Evolutionary conservation across 2,888 invertebrate species (phyloP).

Genomic region (Isoperla grammatica): DNA sequence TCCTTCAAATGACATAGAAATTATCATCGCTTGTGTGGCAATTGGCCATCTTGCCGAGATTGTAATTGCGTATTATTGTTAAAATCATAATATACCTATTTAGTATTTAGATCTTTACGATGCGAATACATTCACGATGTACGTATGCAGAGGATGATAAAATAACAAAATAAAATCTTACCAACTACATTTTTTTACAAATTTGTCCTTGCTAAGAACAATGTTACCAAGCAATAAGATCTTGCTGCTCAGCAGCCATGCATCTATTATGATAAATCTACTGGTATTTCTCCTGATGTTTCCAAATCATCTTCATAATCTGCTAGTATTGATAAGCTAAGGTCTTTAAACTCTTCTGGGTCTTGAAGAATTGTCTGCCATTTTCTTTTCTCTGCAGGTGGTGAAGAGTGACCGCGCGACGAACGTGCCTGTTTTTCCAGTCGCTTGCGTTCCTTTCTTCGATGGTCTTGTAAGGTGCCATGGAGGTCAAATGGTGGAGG

Average conservation of each 20-base stretch:
- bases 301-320: slow-evolving; percentile 16
- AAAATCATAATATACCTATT: too few relatives aligned
- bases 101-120: too few relatives aligned
- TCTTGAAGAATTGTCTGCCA: slow-evolving; percentile 12
- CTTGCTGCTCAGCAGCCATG: background rate
- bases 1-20: too few relatives aligned
- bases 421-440: slow-evolving; percentile 38
- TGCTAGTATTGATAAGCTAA: slow-evolving; percentile 1
- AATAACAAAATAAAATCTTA: too few relatives aligned
- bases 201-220: too few relatives aligned
- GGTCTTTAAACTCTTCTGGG: slow-evolving; percentile 9
- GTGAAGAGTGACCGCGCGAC: slow-evolving; percentile 37
- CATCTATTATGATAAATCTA: background rate
- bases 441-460: slow-evolving; percentile 32
- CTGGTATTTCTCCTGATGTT: slow-evolving; percentile 20
- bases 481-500: slow-evolving; percentile 57
- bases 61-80: too few relatives aligned
- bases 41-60: too few relatives aligned
- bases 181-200: too few relatives aligned
- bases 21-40: too few relatives aligned
- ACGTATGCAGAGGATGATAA: too few relatives aligned
- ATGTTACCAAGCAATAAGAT: too few relatives aligned
- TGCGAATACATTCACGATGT: too few relatives aligned
- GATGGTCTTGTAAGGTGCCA: slow-evolving; percentile 43
- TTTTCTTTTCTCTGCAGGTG: slow-evolving; percentile 29